Conservation (phyloP, 2,888 invertebrate genomes). For the Ethmia dodecea region DNA sequence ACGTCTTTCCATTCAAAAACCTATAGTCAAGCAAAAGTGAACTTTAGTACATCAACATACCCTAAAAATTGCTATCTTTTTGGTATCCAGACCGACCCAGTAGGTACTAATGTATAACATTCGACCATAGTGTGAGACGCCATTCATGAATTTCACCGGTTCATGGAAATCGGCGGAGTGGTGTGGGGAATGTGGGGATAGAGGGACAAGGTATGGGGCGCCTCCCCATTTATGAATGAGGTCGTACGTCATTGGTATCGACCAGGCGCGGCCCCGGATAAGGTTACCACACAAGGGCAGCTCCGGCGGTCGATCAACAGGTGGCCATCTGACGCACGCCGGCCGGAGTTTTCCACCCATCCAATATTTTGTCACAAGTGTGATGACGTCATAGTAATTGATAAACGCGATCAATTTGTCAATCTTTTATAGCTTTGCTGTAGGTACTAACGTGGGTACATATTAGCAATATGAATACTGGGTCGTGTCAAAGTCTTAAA, state of each 20-base stretch:
- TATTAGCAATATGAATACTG: too few species aligned
- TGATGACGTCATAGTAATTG: too few species aligned
- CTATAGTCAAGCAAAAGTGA: too few species aligned
- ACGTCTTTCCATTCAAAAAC: too few species aligned
- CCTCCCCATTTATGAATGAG: slow-evolving; percentile 71
- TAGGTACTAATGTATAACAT: too few species aligned
- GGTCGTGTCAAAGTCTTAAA: too few species aligned
- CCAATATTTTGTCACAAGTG: slow-evolving; percentile 44
- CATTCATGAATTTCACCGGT: slow-evolving; percentile 61
- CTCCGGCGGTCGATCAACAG: slow-evolving; percentile 55
- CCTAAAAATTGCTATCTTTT: background rate
- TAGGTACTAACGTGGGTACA: too few species aligned
- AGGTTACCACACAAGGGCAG: slow-evolving; percentile 67
- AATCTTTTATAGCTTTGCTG: too few species aligned
- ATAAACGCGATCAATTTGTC: too few species aligned
- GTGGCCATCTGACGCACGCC: slow-evolving; percentile 59
- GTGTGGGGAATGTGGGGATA: slow-evolving; percentile 31
- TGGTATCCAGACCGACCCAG: too few species aligned
- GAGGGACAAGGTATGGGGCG: slow-evolving; percentile 24
- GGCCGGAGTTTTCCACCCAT: slow-evolving; percentile 31
- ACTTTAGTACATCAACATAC: too few species aligned
- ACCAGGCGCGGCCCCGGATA: slow-evolving; percentile 44
- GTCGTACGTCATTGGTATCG: slow-evolving; percentile 71
- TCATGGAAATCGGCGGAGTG: slow-evolving; percentile 29
- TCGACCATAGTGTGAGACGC: slow-evolving; percentile 35